phyloP scores from a whole-genome alignment of 2,113 vertebrate genomes.

The Pelusios castaneus region DNA sequence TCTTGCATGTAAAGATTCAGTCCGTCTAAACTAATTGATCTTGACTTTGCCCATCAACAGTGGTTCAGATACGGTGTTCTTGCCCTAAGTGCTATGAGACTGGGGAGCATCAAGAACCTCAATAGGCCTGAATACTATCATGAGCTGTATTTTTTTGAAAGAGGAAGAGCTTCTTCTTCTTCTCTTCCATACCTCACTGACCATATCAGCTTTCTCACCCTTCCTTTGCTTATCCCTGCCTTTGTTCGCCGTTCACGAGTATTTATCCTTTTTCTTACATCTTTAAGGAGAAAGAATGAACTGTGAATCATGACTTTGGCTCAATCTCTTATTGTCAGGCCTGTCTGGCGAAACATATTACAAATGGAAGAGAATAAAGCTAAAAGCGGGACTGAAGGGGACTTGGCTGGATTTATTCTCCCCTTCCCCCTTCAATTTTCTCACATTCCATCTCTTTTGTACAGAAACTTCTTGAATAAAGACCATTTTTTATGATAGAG shows the following conservation, averaged over 20 bases:
- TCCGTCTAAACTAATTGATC: rapidly evolving
- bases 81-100: rapidly evolving
- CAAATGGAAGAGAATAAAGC: neutral
- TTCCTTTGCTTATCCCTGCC: neutral
- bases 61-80: neutral
- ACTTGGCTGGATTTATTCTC: slow-evolving; percentile 36
- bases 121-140: neutral
- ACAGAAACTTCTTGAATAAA: neutral
- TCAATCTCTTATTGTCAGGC: neutral
- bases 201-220: neutral
- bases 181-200: neutral
- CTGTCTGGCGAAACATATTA: neutral
- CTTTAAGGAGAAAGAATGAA: neutral
- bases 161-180: neutral
- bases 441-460: neutral
- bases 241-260: neutral
- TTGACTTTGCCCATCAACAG: neutral
- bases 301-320: neutral
- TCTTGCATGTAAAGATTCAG: neutral
- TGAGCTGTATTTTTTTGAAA: neutral
- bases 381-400: neutral
- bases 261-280: neutral
- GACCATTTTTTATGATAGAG: slow-evolving; percentile 21
- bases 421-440: neutral
- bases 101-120: neutral